Evolutionary conservation across 2,113 vertebrate species (phyloP).

Genomic region (Vulpes vulpes): DNA sequence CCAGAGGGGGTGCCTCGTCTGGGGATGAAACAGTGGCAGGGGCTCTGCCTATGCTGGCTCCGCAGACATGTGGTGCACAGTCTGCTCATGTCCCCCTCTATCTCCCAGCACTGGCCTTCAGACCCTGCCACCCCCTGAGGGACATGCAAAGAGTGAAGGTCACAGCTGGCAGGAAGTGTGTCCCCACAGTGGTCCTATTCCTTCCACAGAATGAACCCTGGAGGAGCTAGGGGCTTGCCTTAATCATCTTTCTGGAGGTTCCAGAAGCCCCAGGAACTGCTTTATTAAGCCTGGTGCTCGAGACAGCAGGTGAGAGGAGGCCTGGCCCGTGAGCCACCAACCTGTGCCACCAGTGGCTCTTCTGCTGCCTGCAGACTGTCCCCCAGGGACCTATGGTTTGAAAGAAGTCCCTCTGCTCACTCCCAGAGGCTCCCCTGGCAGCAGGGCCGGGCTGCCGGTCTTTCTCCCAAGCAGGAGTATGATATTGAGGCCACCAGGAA

Average conservation of each 20-base stretch:
- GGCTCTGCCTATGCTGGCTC: rapidly evolving
- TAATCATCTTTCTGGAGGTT: background rate
- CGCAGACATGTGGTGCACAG: background rate
- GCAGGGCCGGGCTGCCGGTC: background rate
- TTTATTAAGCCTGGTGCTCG: background rate
- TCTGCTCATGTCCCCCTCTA: no score
- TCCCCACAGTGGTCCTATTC: background rate
- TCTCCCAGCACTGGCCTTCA: rapidly evolving
- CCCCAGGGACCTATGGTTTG: background rate
- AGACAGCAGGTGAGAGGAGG: no score
- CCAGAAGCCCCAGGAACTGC: background rate
- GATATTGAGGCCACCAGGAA: background rate
- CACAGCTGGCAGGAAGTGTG: background rate
- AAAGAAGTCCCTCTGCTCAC: background rate
- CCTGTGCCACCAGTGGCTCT: background rate
- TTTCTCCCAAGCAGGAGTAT: background rate
- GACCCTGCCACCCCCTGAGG: background rate
- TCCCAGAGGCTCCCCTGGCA: background rate
- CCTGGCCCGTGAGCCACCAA: background rate
- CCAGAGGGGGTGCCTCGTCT: background rate
- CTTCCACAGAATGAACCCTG: background rate
- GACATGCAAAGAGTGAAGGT: background rate
- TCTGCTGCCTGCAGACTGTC: no score
- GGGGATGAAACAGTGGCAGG: rapidly evolving
- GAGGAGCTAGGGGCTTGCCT: no score